These are phyloP conservation scores for Leptopilina myrica DNA, from an alignment of 2,888 invertebrate genomes.

Conservation along the genomic window DNA sequence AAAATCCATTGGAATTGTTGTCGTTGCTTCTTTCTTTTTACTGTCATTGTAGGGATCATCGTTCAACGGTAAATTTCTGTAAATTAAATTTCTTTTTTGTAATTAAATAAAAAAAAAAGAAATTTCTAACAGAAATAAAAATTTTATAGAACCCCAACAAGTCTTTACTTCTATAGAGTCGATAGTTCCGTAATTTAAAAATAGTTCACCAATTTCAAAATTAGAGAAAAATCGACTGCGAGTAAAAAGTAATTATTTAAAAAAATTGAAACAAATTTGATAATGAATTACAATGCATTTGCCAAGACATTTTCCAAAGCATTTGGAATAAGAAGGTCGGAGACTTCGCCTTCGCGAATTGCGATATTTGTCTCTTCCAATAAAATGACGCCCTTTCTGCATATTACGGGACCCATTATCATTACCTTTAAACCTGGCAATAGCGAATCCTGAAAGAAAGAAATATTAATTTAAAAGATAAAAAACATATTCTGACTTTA, in stretches of 20 bases:
- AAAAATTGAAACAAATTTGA: too few relatives aligned
- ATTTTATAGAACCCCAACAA: too few relatives aligned
- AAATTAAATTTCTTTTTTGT: not conserved
- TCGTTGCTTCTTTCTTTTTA: constrained; percentile 29
- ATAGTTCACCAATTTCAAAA: too few relatives aligned
- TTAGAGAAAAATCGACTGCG: too few relatives aligned
- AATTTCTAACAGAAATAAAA: not conserved
- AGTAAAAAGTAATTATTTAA: too few relatives aligned
- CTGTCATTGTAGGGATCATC: constrained; percentile 74
- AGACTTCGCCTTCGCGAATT: constrained; percentile 86
- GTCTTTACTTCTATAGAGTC: too few relatives aligned
- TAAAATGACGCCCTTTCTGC: constrained; percentile 84
- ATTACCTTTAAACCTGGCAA: constrained; percentile 82
- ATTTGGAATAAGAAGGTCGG: constrained; percentile 80
- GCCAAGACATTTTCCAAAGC: constrained; percentile 82
- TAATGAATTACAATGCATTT: constrained; percentile 76
- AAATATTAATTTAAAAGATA: not conserved
- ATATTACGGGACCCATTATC: constrained; percentile 84
- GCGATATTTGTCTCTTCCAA: constrained; percentile 81
- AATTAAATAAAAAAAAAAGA: not conserved
- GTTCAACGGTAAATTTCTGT: constrained; percentile 77
- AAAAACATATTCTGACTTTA: too few relatives aligned
- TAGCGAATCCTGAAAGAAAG: constrained; percentile 62
- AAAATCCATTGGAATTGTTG: constrained; percentile 48
- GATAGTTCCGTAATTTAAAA: too few relatives aligned